A percentile compares a stretch with the other conserved stretches of the same genome.
phyloP scores from a whole-genome alignment of 2,797 vertebrate species.

The Myotis myotis region DNA sequence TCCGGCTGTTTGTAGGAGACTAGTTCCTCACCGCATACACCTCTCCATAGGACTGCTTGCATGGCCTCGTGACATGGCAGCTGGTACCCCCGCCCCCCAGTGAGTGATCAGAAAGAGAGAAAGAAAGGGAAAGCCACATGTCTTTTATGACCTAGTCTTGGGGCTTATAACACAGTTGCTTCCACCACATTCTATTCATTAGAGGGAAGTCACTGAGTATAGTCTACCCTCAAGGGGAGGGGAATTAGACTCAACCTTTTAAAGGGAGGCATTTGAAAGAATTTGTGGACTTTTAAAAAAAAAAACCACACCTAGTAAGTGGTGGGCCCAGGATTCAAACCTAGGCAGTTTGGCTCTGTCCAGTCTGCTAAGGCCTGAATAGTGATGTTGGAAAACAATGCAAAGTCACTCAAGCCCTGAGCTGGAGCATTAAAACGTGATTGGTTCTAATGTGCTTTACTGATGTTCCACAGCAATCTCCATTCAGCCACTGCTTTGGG shows the following conservation, averaged over 20 bases:
- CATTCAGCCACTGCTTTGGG: neutral
- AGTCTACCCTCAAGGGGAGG: neutral
- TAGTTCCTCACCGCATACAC: accelerated
- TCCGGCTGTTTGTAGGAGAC: neutral
- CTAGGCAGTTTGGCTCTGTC: neutral
- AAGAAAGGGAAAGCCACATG: neutral
- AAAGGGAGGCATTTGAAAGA: neutral
- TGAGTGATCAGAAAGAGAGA: neutral
- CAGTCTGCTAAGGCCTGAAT: neutral
- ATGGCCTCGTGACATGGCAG: accelerated
- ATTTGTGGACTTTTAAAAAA: neutral
- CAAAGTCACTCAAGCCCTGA: neutral
- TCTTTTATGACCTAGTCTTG: neutral
- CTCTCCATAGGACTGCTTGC: neutral
- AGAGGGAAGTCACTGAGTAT: neutral
- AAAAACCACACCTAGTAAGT: neutral
- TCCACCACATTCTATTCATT: neutral
- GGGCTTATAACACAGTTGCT: neutral
- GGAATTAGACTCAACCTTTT: neutral
- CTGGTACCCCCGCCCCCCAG: neutral
- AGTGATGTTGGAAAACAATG: neutral
- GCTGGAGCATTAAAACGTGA: neutral
- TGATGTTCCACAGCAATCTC: neutral
- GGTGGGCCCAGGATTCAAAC: neutral
- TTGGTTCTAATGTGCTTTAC: neutral